These are phyloP conservation scores for Alfaro cultratus DNA, from an alignment of 2,797 vertebrate species.

Conservation along the genomic window DNA sequence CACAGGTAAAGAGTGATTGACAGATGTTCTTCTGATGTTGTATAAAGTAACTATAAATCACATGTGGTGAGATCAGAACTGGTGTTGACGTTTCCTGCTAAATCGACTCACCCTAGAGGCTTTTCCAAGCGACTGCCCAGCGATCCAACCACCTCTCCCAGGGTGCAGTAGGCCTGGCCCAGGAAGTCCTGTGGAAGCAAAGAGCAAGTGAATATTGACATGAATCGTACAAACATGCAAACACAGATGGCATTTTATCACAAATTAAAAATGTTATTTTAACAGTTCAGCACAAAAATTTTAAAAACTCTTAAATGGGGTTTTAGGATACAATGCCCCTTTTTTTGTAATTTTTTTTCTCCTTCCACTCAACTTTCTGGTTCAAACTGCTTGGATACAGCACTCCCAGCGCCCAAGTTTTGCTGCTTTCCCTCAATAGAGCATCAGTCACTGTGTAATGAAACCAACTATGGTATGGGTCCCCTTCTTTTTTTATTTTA, in stretches of 20 bases:
- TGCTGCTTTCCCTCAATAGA: neutral
- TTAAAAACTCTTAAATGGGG: neutral
- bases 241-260: neutral
- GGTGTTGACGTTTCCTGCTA: neutral
- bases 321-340: neutral
- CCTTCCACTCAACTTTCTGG: neutral
- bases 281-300: neutral
- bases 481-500: neutral
- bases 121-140: slow-evolving; percentile 93
- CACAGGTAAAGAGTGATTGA: neutral
- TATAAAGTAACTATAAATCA: slow-evolving; percentile 9
- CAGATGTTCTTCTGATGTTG: neutral
- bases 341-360: neutral
- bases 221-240: neutral
- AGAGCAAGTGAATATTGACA: slow-evolving; percentile 11
- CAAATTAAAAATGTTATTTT: neutral
- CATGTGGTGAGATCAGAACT: slow-evolving; percentile 3
- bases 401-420: neutral
- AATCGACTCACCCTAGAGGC: slow-evolving; percentile 88
- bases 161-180: slow-evolving; percentile 92
- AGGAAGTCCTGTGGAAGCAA: slow-evolving; percentile 88
- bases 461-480: neutral
- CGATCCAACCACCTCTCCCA: slow-evolving; percentile 96
- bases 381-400: neutral
- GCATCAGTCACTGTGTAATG: neutral